phyloP scores from a whole-genome alignment of 2,113 vertebrate genomes.

The Hippocampus comes region DNA sequence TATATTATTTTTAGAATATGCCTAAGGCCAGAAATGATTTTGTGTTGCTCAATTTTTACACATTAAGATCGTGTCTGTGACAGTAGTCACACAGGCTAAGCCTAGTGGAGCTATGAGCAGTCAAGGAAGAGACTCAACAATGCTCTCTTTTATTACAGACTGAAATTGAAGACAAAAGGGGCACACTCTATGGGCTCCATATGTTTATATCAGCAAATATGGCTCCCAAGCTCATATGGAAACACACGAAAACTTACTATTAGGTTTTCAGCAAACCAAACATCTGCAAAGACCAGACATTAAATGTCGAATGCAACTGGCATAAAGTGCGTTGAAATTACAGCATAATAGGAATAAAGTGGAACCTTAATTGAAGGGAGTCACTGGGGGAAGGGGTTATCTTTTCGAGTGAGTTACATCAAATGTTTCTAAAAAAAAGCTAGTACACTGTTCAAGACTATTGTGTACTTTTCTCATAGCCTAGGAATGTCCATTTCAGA shows the following conservation, averaged over 20 bases:
- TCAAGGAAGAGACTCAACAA: constrained; percentile 51
- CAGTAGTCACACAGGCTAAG: constrained; percentile 27
- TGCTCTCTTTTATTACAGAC: constrained; percentile 52
- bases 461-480: too few species aligned
- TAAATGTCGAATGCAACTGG: not conserved
- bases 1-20: not conserved
- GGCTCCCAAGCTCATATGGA: constrained; percentile 7
- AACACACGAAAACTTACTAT: constrained; percentile 16
- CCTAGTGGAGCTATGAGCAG: constrained; percentile 34
- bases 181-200: constrained; percentile 32
- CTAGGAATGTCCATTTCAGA: too few species aligned
- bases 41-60: not conserved
- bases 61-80: not conserved
- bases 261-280: constrained; percentile 5
- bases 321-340: constrained; percentile 4
- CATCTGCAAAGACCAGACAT: not conserved
- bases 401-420: too few species aligned
- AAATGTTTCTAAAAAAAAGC: too few species aligned
- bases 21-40: not conserved
- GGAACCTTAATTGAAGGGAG: too few species aligned
- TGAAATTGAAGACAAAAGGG: constrained; percentile 39
- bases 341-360: not conserved
- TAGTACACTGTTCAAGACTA: too few species aligned
- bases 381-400: too few species aligned
- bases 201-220: constrained; percentile 18